phyloP scores from a whole-genome alignment of 2,888 invertebrate species.

The Melanchra persicariae region DNA sequence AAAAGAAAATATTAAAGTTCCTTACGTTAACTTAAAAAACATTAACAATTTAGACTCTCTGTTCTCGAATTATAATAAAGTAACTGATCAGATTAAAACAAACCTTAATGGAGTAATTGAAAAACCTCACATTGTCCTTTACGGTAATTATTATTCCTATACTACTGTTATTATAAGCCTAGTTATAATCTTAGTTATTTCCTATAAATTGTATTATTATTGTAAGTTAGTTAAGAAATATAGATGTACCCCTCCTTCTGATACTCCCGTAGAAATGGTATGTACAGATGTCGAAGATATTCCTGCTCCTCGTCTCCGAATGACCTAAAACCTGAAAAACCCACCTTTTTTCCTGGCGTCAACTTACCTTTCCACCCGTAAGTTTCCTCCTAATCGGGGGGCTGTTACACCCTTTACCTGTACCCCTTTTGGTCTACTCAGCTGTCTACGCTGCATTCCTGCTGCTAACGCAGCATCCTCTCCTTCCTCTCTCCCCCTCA shows the following conservation, averaged over 20 bases:
- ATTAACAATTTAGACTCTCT: constrained; percentile 2
- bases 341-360: neutral
- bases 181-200: neutral
- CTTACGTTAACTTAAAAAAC: constrained; percentile 9
- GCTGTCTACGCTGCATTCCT: neutral
- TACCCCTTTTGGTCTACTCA: too few species aligned
- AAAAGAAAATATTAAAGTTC: neutral
- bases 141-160: constrained; percentile 7
- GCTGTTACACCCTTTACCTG: neutral
- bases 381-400: constrained; percentile 13
- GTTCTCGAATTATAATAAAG: neutral
- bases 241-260: neutral
- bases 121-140: constrained; percentile 14
- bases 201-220: neutral
- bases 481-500: neutral
- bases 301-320: constrained; percentile 9
- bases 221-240: neutral
- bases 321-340: neutral
- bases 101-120: neutral
- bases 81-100: constrained; percentile 6
- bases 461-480: neutral
- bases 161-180: constrained; percentile 3
- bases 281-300: neutral
- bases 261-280: neutral
- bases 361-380: constrained; percentile 17